Base-by-base conservation (phyloP, 2,888 invertebrate genomes). In the Cremastinae sp. region DNA sequence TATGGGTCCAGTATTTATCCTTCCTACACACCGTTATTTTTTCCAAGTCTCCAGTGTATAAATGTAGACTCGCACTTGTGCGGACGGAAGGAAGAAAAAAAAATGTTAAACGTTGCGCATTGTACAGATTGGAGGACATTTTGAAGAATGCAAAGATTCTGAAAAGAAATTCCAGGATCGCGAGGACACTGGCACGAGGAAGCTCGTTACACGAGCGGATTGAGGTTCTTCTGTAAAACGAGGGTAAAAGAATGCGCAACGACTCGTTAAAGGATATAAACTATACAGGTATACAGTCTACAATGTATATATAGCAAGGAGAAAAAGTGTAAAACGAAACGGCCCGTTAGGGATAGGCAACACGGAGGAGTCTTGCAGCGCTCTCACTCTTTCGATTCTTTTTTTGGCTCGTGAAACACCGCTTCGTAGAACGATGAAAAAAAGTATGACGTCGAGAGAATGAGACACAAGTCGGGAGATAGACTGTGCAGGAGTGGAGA, bases 141-240 rank as follows among this genome's bases (percentile, higher is more conserved):
- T 14, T 37, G 70, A 80, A 75, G 76, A 78, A 68, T 68, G 56
- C 22, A 47, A 68, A 14, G 56, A 79, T 76, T 78, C 75, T 59
- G 56, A 79, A 79, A 78, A 71, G 79, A 75, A 79, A 80, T 80
- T 79, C 62, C 64, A 61, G 22, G 62, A 20, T 14, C 47, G 55
- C 43, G 37, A 61, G 28, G 28, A 5, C 28, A 28, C 2, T n/a
- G 28, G 28, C 5, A 73, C 47, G 59, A 66, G 74, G 79, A 76
- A 83, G 80, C 83, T 85, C 82, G 82, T 87, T 85, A 85, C 76
- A 82, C 81, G 82, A 81, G 76, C 78, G 83, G 81, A 84, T 85
- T 83, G 80, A 80, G 79, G 80, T 83, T 71, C 77, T 81, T 76
- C 74, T 74, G 80, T 71, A 69, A 80, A 82, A 81, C 73, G 77